Conservation (phyloP, 2,113 vertebrate species). For the Mastomys natalensis region DNA sequence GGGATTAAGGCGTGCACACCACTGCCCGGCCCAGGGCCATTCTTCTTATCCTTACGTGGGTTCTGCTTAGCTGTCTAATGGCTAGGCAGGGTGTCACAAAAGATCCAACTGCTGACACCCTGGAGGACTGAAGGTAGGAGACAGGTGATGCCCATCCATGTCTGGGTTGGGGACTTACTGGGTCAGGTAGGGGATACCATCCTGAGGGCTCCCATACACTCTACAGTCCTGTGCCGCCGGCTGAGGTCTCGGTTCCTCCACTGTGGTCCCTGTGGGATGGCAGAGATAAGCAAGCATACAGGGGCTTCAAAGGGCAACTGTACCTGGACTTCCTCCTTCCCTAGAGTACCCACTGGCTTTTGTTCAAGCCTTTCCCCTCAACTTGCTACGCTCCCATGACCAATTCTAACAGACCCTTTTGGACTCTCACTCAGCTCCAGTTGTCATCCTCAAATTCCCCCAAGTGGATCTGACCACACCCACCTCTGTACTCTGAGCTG, state of each 20-base stretch:
- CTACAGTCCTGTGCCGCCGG: constrained; percentile 90
- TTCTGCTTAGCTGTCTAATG: background rate
- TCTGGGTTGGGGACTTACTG: constrained; percentile 89
- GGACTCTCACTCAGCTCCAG: background rate
- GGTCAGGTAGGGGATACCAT: constrained; percentile 96
- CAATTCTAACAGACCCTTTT: background rate
- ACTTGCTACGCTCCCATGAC: background rate
- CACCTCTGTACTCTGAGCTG: background rate
- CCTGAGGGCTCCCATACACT: constrained; percentile 93
- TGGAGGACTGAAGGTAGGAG: background rate
- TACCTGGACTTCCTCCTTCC: background rate
- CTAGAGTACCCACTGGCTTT: background rate
- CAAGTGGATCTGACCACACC: background rate
- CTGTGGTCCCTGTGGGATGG: constrained; percentile 94
- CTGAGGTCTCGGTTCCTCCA: constrained; percentile 92
- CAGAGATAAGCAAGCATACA: background rate
- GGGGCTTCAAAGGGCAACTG: background rate
- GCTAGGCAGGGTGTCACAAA: background rate
- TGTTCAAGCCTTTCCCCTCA: background rate
- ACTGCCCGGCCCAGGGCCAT: no score
- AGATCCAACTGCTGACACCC: background rate
- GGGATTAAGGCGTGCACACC: no score
- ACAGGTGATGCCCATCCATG: background rate
- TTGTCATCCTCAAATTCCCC: background rate
- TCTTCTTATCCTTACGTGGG: background rate